Percentiles rank a stretch among this genome's conserved stretches.
phyloP scores from a whole-genome alignment of 2,888 invertebrate genomes.

The Miltochrista miniata region DNA sequence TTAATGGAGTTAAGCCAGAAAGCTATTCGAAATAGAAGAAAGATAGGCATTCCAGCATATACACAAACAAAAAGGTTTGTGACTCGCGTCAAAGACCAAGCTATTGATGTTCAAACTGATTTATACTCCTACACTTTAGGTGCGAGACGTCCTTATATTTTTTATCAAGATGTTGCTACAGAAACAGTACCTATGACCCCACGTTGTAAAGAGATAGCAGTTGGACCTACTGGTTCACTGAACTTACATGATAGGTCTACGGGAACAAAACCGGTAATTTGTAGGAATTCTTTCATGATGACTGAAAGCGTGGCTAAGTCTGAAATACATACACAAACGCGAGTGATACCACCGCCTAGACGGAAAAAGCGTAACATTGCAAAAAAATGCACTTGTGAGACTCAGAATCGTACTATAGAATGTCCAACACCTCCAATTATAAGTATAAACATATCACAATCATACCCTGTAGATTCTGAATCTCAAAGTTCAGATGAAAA shows the following conservation, averaged over 20 bases:
- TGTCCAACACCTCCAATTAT: constrained; percentile 73
- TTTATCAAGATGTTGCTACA: constrained; percentile 63
- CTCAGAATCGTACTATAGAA: constrained; percentile 48
- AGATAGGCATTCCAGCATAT: constrained; percentile 78
- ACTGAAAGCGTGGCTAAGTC: constrained; percentile 55
- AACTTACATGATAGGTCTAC: constrained; percentile 61
- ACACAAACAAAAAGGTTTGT: constrained; percentile 83
- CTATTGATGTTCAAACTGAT: constrained; percentile 81
- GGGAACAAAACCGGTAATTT: constrained; percentile 50
- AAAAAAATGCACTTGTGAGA: constrained; percentile 30
- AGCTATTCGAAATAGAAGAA: constrained; percentile 80
- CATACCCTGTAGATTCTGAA: constrained; percentile 72
- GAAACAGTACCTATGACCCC: constrained; percentile 75
- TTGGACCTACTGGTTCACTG: constrained; percentile 67
- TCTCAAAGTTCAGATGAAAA: constrained; percentile 79
- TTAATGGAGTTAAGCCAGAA: constrained; percentile 84
- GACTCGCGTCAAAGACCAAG: constrained; percentile 82
- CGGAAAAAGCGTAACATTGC: constrained; percentile 52
- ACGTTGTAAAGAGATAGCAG: constrained; percentile 74
- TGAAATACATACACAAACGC: constrained; percentile 67
- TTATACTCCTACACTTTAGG: constrained; percentile 67
- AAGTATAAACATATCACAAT: constrained; percentile 84
- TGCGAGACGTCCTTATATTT: constrained; percentile 50
- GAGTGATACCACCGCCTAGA: constrained; percentile 58
- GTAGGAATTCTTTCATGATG: constrained; percentile 68